Conservation (phyloP, 1,140 invertebrate species). For the Anthonomus grandis region DNA sequence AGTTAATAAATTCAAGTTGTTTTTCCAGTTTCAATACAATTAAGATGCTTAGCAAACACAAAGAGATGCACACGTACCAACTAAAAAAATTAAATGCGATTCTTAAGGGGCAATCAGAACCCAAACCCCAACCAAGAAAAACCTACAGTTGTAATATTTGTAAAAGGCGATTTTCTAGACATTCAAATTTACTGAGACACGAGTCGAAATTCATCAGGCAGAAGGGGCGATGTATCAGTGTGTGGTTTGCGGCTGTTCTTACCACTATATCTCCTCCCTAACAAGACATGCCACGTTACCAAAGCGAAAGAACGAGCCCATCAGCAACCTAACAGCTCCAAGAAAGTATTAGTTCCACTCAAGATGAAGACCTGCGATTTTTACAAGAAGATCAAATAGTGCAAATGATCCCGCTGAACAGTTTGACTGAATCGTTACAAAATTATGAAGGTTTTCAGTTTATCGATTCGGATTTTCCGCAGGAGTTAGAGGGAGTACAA, state of each 20-base stretch:
- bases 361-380: not conserved
- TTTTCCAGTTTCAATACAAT: too few species aligned
- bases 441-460: not conserved
- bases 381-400: constrained; percentile 5
- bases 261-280: constrained; percentile 40
- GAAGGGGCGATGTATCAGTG: constrained; percentile 34
- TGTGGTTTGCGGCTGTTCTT: constrained; percentile 39
- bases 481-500: not conserved
- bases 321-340: not conserved
- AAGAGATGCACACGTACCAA: too few species aligned
- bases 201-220: constrained; percentile 41
- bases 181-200: constrained; percentile 44
- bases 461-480: not conserved
- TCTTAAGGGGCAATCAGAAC: constrained; percentile 19
- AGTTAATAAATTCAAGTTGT: too few species aligned
- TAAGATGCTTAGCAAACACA: too few species aligned
- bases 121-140: constrained; percentile 21
- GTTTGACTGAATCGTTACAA: not conserved
- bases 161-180: constrained; percentile 39
- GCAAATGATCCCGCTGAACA: not conserved
- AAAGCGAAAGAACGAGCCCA: not conserved
- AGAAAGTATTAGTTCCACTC: not conserved
- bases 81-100: too few species aligned
- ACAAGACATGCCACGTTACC: constrained; percentile 39
- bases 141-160: constrained; percentile 38